These are phyloP conservation scores for Callosobruchus maculatus DNA, from an alignment of 2,888 invertebrate genomes.

Conservation along the genomic window DNA sequence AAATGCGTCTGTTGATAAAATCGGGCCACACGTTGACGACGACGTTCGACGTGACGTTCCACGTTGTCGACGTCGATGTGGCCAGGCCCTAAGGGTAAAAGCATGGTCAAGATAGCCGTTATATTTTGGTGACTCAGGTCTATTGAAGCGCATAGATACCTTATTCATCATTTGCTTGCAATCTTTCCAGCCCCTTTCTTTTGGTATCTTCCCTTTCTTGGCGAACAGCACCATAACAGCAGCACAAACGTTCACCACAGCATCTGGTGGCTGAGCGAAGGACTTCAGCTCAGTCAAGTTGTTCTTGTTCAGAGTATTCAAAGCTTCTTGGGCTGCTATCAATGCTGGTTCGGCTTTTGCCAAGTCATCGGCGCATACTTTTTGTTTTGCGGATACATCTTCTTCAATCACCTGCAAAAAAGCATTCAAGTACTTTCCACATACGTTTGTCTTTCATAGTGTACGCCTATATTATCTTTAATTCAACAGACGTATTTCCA, in stretches of 20 bases:
- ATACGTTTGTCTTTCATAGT: no score
- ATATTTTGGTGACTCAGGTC: no score
- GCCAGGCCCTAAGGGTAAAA: no score
- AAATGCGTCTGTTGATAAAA: no score
- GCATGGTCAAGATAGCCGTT: no score
- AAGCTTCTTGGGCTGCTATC: conserved; percentile 82
- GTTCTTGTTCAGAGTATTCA: conserved; percentile 89
- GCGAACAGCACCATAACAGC: conserved; percentile 87
- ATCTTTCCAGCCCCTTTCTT: conserved; percentile 90
- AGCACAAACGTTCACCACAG: conserved; percentile 81
- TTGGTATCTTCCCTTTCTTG: conserved; percentile 79
- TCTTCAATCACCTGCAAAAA: conserved; percentile 62
- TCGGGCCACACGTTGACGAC: no score
- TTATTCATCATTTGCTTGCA: conserved; percentile 79
- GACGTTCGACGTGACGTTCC: no score
- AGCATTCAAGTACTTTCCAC: no score
- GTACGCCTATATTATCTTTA: no score
- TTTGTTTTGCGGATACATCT: conserved; percentile 79
- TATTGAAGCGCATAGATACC: background rate
- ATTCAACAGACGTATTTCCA: no score
- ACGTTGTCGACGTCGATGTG: no score
- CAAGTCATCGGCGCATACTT: conserved; percentile 84
- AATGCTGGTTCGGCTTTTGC: conserved; percentile 89
- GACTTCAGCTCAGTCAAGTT: conserved; percentile 93
- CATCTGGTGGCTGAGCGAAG: conserved; percentile 86